These are phyloP conservation scores for Microtus pennsylvanicus DNA, from an alignment of 2,113 vertebrate genomes.

Conservation along the genomic window DNA sequence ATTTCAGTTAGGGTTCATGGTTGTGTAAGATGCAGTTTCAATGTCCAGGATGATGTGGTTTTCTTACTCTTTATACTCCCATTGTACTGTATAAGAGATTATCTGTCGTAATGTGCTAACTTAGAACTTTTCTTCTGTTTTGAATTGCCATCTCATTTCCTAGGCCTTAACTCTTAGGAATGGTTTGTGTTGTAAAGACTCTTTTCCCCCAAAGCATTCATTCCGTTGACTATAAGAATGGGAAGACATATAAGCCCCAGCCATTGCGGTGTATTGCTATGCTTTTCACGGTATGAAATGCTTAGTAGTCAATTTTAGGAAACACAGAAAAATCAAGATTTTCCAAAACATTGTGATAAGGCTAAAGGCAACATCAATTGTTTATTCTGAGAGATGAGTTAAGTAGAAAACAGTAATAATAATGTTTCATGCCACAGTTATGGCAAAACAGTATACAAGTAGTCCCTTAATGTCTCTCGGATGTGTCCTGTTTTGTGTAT, in stretches of 20 bases:
- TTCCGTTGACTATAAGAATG: not conserved
- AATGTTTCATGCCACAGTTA: not conserved
- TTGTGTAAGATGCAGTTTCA: not conserved
- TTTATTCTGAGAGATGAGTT: not conserved
- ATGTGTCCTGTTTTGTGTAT: not conserved
- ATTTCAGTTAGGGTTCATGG: not conserved
- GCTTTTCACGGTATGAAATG: not conserved
- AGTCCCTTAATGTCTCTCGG: not conserved
- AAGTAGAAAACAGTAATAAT: slow-evolving; percentile 48
- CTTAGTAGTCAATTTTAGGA: not conserved
- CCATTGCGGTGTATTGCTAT: not conserved
- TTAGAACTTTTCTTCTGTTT: slow-evolving; percentile 19
- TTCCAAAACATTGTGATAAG: slow-evolving; percentile 29
- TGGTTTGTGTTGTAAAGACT: not conserved
- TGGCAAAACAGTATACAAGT: not conserved
- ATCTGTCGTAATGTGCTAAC: not conserved
- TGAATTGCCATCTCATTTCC: slow-evolving; percentile 33
- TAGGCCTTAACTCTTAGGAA: not conserved
- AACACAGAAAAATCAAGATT: not conserved
- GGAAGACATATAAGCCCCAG: not conserved
- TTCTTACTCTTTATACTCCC: not conserved
- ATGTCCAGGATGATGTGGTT: not conserved
- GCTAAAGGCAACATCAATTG: not conserved
- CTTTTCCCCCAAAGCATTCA: not conserved
- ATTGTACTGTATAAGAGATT: not conserved